phyloP scores from a whole-genome alignment of 2,888 invertebrate species.

The Mamestra brassicae region DNA sequence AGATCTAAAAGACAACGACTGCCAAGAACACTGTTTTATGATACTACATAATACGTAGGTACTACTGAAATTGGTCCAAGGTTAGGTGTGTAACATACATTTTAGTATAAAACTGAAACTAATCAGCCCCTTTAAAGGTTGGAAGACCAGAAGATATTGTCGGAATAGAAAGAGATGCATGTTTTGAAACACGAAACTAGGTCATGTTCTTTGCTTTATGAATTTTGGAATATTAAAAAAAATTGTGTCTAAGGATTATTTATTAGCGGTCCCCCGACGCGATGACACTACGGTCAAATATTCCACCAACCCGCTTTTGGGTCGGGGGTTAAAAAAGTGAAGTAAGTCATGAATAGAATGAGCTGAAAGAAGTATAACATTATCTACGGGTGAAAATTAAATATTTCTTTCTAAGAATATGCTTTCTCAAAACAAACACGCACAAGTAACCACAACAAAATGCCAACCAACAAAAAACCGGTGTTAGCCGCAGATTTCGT shows the following conservation, averaged over 20 bases:
- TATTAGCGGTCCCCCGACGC: no score
- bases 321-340: no score
- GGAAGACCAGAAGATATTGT: background rate
- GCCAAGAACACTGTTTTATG: constrained; percentile 30
- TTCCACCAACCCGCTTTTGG: no score
- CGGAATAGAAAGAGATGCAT: background rate
- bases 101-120: constrained; percentile 24
- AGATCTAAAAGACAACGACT: constrained; percentile 29
- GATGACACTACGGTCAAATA: no score
- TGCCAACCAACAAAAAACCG: constrained; percentile 16
- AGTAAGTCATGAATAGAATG: background rate
- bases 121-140: constrained; percentile 20
- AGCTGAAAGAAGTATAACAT: background rate
- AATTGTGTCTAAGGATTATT: no score
- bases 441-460: constrained; percentile 6
- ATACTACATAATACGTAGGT: constrained; percentile 26
- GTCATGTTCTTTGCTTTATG: background rate
- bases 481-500: constrained; percentile 28
- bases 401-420: background rate
- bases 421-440: background rate
- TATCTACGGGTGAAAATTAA: background rate
- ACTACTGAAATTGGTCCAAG: constrained; percentile 51
- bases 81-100: constrained; percentile 31
- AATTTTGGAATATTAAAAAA: background rate
- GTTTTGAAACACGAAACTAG: no score